Evolutionary conservation across 2,113 vertebrate species (phyloP).

Genomic region (Pluvianellus socialis): DNA sequence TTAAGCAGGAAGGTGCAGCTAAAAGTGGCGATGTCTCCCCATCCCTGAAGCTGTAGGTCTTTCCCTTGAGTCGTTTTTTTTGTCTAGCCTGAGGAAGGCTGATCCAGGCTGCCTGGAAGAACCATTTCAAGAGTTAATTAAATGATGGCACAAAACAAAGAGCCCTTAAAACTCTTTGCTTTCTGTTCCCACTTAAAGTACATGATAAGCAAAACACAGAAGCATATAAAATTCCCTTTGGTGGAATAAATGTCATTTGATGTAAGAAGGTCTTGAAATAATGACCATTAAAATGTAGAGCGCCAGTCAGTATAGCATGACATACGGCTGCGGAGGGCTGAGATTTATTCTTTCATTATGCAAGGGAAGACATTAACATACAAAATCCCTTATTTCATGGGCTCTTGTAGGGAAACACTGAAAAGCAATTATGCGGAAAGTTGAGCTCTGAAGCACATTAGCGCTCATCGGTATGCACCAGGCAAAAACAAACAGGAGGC

Average conservation of each 20-base stretch:
- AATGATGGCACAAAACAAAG: neutral
- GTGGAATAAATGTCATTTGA: neutral
- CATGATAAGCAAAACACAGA: neutral
- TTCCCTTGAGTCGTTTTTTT: neutral
- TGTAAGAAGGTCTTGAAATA: neutral
- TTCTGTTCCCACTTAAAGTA: neutral
- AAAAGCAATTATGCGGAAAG: neutral
- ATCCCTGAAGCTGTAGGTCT: neutral
- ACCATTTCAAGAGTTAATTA: neutral
- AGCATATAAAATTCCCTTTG: neutral
- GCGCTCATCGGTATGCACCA: neutral
- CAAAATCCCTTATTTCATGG: neutral
- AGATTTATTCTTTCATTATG: neutral
- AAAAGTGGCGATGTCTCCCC: neutral
- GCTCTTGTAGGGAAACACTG: neutral
- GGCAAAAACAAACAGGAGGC: neutral
- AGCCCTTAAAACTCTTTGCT: neutral
- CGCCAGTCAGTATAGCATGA: neutral
- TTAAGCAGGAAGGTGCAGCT: neutral
- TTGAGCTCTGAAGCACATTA: neutral
- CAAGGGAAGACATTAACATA: neutral
- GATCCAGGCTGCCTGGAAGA: neutral
- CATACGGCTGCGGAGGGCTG: neutral
- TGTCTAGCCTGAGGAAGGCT: neutral
- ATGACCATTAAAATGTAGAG: neutral